Percentiles rank a stretch among this genome's conserved stretches.
Evolutionary conservation across 1,140 invertebrate genomes (phyloP).

Genomic region (Drosophila varians): DNA sequence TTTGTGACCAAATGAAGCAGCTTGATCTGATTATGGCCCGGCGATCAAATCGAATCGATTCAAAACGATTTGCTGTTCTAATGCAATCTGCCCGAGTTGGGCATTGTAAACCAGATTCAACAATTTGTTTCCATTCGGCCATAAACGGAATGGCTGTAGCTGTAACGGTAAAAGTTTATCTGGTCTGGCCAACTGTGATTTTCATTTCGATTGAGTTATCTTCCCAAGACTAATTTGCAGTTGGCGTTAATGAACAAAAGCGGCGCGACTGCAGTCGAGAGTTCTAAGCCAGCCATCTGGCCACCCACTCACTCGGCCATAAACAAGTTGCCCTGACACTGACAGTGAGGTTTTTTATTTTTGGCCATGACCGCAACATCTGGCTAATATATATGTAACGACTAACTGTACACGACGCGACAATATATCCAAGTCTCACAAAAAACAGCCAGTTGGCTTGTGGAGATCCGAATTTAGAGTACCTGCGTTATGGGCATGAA

Average conservation of each 20-base stretch:
- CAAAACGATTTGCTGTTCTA: conserved; percentile 48
- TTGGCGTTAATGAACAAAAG: conserved; percentile 63
- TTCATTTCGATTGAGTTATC: conserved; percentile 82
- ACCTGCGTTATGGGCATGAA: conserved; percentile 4
- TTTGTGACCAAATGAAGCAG: conserved; percentile 69
- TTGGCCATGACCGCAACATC: conserved; percentile 51
- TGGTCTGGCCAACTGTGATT: conserved; percentile 52
- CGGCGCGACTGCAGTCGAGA: not conserved
- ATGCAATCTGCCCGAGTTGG: conserved; percentile 48
- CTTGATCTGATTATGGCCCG: conserved; percentile 56
- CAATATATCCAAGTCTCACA: conserved; percentile 69
- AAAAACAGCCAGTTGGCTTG: not conserved
- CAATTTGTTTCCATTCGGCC: conserved; percentile 62
- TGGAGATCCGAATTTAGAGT: conserved; percentile 3
- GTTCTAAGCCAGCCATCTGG: conserved; percentile 31
- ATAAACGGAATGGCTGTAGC: conserved; percentile 43
- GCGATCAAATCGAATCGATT: conserved; percentile 2
- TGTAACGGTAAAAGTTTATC: conserved; percentile 54
- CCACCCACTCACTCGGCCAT: conserved; percentile 71
- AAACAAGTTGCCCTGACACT: conserved; percentile 55
- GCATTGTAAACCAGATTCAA: conserved; percentile 46
- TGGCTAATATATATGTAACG: conserved; percentile 77
- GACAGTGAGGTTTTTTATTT: conserved; percentile 20
- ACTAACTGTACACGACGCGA: conserved; percentile 78
- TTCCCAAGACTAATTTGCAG: conserved; percentile 61